Percentiles rank a stretch among this genome's conserved stretches.
These are phyloP conservation scores for Ormyrus nitidulus DNA, from an alignment of 2,888 invertebrate species.

Conservation along the genomic window DNA sequence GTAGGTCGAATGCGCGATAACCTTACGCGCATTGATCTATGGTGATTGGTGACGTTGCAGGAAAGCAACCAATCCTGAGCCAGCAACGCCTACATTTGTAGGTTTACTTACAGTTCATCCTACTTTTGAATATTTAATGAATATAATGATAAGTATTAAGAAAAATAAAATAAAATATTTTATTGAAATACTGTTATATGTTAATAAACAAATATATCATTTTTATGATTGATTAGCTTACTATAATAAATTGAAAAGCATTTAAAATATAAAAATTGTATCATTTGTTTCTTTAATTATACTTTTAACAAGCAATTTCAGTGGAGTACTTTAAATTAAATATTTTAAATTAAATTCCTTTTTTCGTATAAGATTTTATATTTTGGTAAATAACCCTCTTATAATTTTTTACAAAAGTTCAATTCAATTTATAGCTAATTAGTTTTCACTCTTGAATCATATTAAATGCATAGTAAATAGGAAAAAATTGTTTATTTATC, in stretches of 20 bases:
- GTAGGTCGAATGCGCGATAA: conserved; percentile 9
- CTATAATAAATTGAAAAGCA: too few relatives aligned
- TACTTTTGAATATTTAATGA: too few relatives aligned
- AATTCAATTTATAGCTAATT: neutral
- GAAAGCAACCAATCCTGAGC: too few relatives aligned
- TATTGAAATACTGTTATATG: too few relatives aligned
- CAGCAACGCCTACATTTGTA: too few relatives aligned
- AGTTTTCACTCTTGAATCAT: conserved; percentile 6
- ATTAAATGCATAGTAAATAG: neutral
- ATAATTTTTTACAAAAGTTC: neutral
- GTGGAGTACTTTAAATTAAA: neutral
- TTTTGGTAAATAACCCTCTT: neutral
- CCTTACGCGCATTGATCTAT: conserved; percentile 15
- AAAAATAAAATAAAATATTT: too few relatives aligned
- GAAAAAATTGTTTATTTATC: conserved; percentile 24
- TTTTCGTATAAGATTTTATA: conserved; percentile 2
- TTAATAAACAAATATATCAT: too few relatives aligned
- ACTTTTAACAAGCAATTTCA: neutral
- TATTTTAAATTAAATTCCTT: neutral
- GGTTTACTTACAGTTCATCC: too few relatives aligned
- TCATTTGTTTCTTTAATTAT: too few relatives aligned
- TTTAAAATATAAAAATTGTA: too few relatives aligned
- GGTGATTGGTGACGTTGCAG: neutral
- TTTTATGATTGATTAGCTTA: too few relatives aligned
- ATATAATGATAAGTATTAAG: too few relatives aligned